These are phyloP conservation scores for Amphilophus citrinellus DNA, from an alignment of 2,113 vertebrate species.

Conservation along the genomic window DNA sequence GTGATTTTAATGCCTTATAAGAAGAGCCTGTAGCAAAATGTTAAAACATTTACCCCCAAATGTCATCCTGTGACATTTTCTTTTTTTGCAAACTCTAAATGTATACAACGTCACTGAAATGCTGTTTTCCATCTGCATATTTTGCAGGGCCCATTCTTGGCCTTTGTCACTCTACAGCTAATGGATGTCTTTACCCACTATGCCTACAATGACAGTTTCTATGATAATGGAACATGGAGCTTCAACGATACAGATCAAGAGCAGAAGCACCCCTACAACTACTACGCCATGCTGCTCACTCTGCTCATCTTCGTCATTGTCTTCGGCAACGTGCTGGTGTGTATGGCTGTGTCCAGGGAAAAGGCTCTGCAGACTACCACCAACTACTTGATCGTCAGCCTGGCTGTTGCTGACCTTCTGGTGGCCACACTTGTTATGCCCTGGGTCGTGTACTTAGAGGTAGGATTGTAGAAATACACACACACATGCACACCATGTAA, in stretches of 20 bases:
- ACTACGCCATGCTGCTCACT: conserved; percentile 96
- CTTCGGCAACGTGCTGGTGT: conserved; percentile 97
- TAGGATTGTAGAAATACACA: conserved; percentile 66
- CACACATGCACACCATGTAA: background rate
- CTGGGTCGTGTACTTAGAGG: conserved; percentile 97
- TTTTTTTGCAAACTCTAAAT: background rate
- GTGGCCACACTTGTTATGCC: conserved; percentile 97
- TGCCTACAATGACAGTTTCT: conserved; percentile 86
- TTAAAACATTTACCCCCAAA: background rate
- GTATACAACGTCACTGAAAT: conserved; percentile 3
- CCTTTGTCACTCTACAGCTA: conserved; percentile 72
- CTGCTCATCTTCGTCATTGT: conserved; percentile 97
- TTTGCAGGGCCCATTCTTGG: conserved; percentile 72
- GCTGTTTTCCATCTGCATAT: conserved; percentile 17
- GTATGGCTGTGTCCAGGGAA: conserved; percentile 96
- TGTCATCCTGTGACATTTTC: background rate
- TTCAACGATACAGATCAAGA: conserved; percentile 85
- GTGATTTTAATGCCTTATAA: background rate
- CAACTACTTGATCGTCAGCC: conserved; percentile 98
- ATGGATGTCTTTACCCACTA: conserved; percentile 95
- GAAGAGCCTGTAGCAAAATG: background rate
- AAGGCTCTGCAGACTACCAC: conserved; percentile 98
- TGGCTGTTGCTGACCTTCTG: conserved; percentile 95
- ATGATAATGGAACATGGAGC: conserved; percentile 85
- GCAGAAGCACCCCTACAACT: conserved; percentile 90